Evolutionary conservation across 2,797 vertebrate species (phyloP).

Genomic region (Dicrostonyx torquatus): DNA sequence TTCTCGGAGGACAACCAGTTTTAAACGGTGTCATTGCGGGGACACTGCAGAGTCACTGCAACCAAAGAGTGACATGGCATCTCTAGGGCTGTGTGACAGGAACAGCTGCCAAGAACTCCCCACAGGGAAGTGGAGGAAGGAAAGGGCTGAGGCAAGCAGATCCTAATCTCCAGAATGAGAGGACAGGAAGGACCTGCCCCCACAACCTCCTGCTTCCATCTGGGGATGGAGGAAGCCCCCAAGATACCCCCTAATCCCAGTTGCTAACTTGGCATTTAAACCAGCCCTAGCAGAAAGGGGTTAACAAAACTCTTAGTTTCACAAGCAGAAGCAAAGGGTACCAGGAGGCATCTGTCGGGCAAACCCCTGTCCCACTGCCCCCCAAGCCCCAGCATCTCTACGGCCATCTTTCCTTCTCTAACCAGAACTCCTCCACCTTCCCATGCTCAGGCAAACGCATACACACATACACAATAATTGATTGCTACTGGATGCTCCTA

Average conservation of each 20-base stretch:
- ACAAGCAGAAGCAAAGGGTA: background rate
- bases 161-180: constrained; percentile 21
- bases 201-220: background rate
- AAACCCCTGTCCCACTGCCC: background rate
- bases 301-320: background rate
- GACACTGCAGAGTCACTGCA: constrained; percentile 54
- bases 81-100: background rate
- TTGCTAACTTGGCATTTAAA: constrained; percentile 1
- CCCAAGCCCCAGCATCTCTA: background rate
- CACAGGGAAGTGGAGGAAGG: background rate
- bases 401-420: background rate
- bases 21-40: constrained; percentile 52
- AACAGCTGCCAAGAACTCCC: constrained; percentile 54
- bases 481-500: constrained; percentile 85
- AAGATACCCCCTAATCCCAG: background rate
- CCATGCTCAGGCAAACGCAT: background rate
- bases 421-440: constrained; percentile 8
- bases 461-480: constrained; percentile 73
- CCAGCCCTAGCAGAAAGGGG: background rate
- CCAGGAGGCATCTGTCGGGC: background rate
- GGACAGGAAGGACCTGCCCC: background rate
- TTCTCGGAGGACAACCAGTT: constrained; percentile 41
- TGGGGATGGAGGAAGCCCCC: background rate
- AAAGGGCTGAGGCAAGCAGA: constrained; percentile 9
- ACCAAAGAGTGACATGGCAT: constrained; percentile 58